phyloP scores from a whole-genome alignment of 2,113 vertebrate genomes.

The Diadophis punctatus region DNA sequence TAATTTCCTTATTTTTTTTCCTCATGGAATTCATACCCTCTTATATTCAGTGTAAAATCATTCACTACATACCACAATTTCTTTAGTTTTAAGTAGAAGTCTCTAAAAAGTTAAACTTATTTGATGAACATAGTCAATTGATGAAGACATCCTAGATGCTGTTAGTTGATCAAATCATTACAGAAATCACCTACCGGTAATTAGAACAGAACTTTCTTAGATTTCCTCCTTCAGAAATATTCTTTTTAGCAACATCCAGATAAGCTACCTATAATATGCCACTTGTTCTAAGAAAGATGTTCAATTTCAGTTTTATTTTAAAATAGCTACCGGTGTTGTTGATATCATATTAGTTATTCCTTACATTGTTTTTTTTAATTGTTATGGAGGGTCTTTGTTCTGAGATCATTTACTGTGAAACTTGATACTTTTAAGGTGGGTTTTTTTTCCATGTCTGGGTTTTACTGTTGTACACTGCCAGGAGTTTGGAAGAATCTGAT shows the following conservation, averaged over 20 bases:
- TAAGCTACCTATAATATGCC: not conserved
- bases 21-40: not conserved
- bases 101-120: not conserved
- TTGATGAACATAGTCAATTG: not conserved
- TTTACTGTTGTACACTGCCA: not conserved
- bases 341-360: not conserved
- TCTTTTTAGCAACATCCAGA: not conserved
- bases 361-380: not conserved
- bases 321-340: not conserved
- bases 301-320: not conserved
- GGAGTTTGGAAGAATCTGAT: not conserved
- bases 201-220: not conserved
- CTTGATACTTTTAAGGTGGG: not conserved
- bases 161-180: not conserved
- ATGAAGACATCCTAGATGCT: not conserved
- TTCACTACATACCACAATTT: not conserved
- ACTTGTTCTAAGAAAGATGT: not conserved
- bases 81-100: not conserved
- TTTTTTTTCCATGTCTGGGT: not conserved
- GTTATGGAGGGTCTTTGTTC: not conserved
- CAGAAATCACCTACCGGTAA: not conserved
- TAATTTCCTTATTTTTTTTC: not conserved
- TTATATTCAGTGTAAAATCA: not conserved
- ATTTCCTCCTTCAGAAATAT: not conserved
- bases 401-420: not conserved